Percentiles rank a stretch among this genome's conserved stretches.
Evolutionary conservation across 2,888 invertebrate genomes (phyloP).

Genomic region (Byasa hedistus): DNA sequence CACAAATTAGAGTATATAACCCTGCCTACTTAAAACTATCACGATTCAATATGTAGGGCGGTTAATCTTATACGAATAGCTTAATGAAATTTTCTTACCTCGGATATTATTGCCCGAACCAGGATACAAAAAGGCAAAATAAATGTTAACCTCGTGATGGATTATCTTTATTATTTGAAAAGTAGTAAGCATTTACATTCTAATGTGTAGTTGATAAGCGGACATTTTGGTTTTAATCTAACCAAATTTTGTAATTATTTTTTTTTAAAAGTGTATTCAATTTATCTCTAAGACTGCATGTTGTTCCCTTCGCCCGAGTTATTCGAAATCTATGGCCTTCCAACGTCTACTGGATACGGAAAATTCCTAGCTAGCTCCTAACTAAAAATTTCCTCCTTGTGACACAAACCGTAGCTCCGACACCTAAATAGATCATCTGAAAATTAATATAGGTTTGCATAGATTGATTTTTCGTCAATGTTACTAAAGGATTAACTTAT

Average conservation of each 20-base stretch:
- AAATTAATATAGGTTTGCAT: slow-evolving; percentile 58
- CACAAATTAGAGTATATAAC: too few relatives aligned
- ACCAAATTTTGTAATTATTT: neutral
- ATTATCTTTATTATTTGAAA: slow-evolving; percentile 28
- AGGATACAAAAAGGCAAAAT: slow-evolving; percentile 30
- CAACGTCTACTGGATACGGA: slow-evolving; percentile 29
- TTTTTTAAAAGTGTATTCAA: slow-evolving; percentile 8
- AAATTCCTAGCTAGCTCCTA: slow-evolving; percentile 29
- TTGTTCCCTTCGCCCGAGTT: slow-evolving; percentile 23
- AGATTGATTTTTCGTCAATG: slow-evolving; percentile 27
- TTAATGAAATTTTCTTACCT: slow-evolving; percentile 23
- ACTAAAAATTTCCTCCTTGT: slow-evolving; percentile 22
- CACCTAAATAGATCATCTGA: slow-evolving; percentile 55
- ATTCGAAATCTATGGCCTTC: slow-evolving; percentile 23
- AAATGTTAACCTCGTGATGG: slow-evolving; percentile 28
- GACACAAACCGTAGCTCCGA: slow-evolving; percentile 34
- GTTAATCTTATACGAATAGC: slow-evolving; percentile 4
- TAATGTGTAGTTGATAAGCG: slow-evolving; percentile 10
- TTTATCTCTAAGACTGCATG: slow-evolving; percentile 18
- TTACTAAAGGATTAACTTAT: slow-evolving; percentile 16
- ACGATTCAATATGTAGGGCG: neutral
- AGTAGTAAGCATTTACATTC: slow-evolving; percentile 18
- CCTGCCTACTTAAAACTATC: slow-evolving; percentile 1
- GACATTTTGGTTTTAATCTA: slow-evolving; percentile 7
- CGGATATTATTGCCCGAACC: slow-evolving; percentile 25